These are phyloP conservation scores for Cochlearius cochlearius DNA, from an alignment of 2,113 vertebrate genomes.

Conservation along the genomic window DNA sequence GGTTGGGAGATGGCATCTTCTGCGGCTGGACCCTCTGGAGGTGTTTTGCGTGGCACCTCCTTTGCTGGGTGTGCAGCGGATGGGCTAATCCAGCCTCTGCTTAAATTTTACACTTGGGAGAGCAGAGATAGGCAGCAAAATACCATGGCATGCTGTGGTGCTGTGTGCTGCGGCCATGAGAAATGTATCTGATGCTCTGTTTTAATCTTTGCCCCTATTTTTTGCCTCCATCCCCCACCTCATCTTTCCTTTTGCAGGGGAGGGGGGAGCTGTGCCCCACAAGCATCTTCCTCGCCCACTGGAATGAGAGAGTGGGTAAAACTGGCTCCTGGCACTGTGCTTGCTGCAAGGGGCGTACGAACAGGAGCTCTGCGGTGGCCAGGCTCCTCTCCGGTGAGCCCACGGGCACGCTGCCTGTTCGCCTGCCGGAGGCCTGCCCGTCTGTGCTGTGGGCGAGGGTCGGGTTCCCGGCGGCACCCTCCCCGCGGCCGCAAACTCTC, in stretches of 20 bases:
- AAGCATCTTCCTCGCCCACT: fast-evolving
- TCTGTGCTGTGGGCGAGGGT: not conserved
- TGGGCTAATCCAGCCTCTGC: not conserved
- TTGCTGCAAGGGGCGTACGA: fast-evolving
- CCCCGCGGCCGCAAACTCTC: not conserved
- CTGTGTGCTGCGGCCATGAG: not conserved
- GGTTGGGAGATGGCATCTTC: not conserved
- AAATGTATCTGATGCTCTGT: not conserved
- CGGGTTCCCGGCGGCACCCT: not conserved
- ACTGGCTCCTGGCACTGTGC: not conserved
- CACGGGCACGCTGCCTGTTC: not conserved
- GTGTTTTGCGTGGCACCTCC: not conserved
- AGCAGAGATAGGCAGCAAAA: not conserved
- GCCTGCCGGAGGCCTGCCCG: too few species aligned
- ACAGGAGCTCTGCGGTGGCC: not conserved
- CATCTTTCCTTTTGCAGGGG: not conserved
- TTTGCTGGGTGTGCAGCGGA: not conserved
- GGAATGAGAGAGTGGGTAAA: not conserved
- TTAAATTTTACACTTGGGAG: not conserved
- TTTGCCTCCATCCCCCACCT: not conserved
- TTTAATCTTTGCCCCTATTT: not conserved
- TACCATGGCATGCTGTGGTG: fast-evolving
- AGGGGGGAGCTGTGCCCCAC: not conserved
- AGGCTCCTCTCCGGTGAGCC: not conserved
- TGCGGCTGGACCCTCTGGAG: not conserved